Percentiles rank a stretch among this genome's conserved stretches.
Evolutionary conservation across 2,888 invertebrate genomes (phyloP).

Genomic region (Orthosia incerta): DNA sequence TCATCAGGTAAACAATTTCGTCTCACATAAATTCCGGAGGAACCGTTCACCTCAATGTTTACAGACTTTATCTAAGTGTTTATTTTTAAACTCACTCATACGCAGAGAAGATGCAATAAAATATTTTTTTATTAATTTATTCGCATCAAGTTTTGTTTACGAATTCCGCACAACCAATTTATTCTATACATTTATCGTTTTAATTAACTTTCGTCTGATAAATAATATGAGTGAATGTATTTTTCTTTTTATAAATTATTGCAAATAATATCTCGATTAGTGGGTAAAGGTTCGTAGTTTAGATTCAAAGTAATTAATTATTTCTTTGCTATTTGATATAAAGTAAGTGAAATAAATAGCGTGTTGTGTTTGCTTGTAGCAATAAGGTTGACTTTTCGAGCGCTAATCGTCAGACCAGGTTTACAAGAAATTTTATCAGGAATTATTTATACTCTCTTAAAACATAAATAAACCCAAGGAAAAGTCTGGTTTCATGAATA

Average conservation of each 20-base stretch:
- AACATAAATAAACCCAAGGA: background rate
- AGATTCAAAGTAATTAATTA: constrained; percentile 75
- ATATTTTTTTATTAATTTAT: constrained; percentile 79
- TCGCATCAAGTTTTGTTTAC: constrained; percentile 82
- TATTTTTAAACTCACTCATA: constrained; percentile 74
- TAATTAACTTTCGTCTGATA: constrained; percentile 76
- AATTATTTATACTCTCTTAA: constrained; percentile 20
- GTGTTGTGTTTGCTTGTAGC: constrained; percentile 35
- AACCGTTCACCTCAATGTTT: constrained; percentile 80
- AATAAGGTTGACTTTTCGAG: constrained; percentile 29
- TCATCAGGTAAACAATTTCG: constrained; percentile 66
- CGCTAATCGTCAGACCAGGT: constrained; percentile 38
- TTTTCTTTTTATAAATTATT: constrained; percentile 78
- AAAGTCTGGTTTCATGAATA: background rate
- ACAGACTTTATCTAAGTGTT: constrained; percentile 74
- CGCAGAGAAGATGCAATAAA: constrained; percentile 76
- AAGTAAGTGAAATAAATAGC: constrained; percentile 62
- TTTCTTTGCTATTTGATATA: constrained; percentile 60
- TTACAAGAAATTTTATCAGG: constrained; percentile 31
- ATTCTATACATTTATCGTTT: constrained; percentile 71
- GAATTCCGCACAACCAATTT: constrained; percentile 64
- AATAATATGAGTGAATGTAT: constrained; percentile 58
- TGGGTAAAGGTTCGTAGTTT: constrained; percentile 67
- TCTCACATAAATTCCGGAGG: constrained; percentile 68
- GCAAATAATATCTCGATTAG: constrained; percentile 69